Base-by-base conservation (phyloP, 2,797 vertebrate genomes). In the Coregonus sp. region DNA sequence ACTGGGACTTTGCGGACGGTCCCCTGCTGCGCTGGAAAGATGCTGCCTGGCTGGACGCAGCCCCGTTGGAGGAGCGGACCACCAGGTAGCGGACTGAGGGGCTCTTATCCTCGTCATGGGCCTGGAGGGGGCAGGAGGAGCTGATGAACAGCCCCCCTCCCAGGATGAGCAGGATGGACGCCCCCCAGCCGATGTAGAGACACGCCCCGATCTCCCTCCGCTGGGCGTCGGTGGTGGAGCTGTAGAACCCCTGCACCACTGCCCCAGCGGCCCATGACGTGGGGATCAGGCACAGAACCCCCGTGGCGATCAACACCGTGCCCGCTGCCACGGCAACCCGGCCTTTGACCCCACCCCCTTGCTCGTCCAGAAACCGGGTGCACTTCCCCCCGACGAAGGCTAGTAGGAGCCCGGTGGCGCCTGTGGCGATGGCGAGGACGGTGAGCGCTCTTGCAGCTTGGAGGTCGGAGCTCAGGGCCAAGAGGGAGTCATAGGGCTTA, bases 181-280 rank as follows among this genome's bases (percentile, higher is more conserved):
- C 92, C 0, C 96, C 97, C 96, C 97, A 99, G 80, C 97, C 98
- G 0, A 99, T 92, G 80, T 98, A 99, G 66, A 99, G 93, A 0
- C 95, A 94, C 0, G 96, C 94, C 0, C 98, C 98, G 2, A 99
- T 88, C 87, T 98, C 97, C 73, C 96, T 90, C 81, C 95, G 96
- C 92, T 96, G 95, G 0, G 94, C 92, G 0, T 96, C 89, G 0
- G 79, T 80, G 72, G 96, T 70, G 0, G 96, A 92, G 75, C 95
- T 93, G 89, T 96, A 95, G 88, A 96, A 96, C 0, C 77, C 86
- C 31, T 72, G 88, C 73, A 96, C 91, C 79, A 96, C 88, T 1
- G 81, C 51, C 0, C 90, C 86, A 0, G 95, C 93, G 0, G 86
- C 86, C 95, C 95, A 96, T 0, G 91, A 92, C 0, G 92, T 85